Evolutionary conservation across 2,888 invertebrate species (phyloP).

Genomic region (Perithous albicinctus): DNA sequence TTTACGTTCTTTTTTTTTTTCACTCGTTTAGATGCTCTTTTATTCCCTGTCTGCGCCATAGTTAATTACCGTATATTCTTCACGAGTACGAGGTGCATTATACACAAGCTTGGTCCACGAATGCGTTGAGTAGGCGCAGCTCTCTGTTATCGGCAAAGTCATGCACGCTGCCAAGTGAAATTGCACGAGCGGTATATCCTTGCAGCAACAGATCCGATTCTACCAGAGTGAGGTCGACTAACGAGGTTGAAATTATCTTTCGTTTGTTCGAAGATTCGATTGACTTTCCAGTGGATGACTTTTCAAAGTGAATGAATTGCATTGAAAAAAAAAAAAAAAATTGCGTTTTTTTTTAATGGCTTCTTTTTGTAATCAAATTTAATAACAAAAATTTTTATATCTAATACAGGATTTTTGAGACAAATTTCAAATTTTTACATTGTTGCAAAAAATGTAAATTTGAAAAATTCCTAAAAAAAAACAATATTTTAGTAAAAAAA

Average conservation of each 20-base stretch:
- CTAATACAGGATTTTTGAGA: no score
- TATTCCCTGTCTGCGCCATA: constrained; percentile 26
- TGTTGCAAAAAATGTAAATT: no score
- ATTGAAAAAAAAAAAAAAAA: neutral
- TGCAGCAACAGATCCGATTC: neutral
- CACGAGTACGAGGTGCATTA: constrained; percentile 18
- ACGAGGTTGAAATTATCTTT: constrained; percentile 19
- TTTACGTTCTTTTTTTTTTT: constrained; percentile 25
- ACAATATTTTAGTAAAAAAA: no score
- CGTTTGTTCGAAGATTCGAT: constrained; percentile 2
- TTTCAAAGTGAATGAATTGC: neutral
- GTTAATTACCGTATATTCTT: constrained; percentile 66
- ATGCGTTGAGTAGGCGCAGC: constrained; percentile 15
- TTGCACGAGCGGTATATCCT: neutral
- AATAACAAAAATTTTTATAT: no score
- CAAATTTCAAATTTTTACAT: no score
- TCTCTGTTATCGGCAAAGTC: constrained; percentile 57
- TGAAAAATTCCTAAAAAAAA: no score
- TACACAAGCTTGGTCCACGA: constrained; percentile 22
- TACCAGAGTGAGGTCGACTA: constrained; percentile 24
- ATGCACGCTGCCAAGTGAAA: constrained; percentile 33
- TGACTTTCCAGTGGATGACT: neutral
- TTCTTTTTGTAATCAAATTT: no score
- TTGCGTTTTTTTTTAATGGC: neutral
- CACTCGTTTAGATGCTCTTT: constrained; percentile 46